Evolutionary conservation across 2,888 invertebrate species (phyloP).

Genomic region (Lycaena phlaeas): DNA sequence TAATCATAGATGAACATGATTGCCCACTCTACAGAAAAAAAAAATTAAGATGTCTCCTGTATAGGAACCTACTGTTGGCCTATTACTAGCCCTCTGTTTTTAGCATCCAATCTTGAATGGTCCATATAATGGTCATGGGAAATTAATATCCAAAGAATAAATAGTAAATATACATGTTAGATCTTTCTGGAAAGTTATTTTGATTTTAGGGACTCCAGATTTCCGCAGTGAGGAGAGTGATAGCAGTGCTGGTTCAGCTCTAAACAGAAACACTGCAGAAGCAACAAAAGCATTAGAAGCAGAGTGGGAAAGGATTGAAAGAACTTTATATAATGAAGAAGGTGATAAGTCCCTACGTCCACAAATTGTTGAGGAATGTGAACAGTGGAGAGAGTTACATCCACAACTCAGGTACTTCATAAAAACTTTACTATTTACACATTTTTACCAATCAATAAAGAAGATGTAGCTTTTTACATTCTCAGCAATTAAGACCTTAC

Average conservation of each 20-base stretch:
- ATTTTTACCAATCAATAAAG: background rate
- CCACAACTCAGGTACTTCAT: slow-evolving; percentile 72
- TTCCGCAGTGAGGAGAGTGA: slow-evolving; percentile 65
- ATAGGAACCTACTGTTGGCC: too few species aligned
- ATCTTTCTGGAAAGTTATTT: too few species aligned
- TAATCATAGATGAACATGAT: too few species aligned
- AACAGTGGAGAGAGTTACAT: slow-evolving; percentile 72
- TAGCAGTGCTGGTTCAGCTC: slow-evolving; percentile 67
- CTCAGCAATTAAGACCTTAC: too few species aligned
- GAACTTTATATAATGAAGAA: slow-evolving; percentile 69
- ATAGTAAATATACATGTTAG: too few species aligned
- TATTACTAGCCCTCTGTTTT: too few species aligned
- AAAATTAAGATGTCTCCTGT: too few species aligned
- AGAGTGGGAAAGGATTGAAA: slow-evolving; percentile 72
- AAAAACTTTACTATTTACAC: background rate
- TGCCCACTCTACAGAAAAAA: too few species aligned
- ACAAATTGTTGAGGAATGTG: slow-evolving; percentile 71
- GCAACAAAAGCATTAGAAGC: slow-evolving; percentile 60
- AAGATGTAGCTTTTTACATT: too few species aligned
- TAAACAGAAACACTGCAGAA: slow-evolving; percentile 61
- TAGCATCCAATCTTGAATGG: too few species aligned
- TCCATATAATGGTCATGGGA: too few species aligned
- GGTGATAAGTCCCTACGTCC: slow-evolving; percentile 57
- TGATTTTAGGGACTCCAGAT: slow-evolving; percentile 57
- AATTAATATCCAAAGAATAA: too few species aligned